These are phyloP conservation scores for Stichopus horrens DNA, from an alignment of 53 echinoderm and acorn worm genomes.

Conservation along the genomic window DNA sequence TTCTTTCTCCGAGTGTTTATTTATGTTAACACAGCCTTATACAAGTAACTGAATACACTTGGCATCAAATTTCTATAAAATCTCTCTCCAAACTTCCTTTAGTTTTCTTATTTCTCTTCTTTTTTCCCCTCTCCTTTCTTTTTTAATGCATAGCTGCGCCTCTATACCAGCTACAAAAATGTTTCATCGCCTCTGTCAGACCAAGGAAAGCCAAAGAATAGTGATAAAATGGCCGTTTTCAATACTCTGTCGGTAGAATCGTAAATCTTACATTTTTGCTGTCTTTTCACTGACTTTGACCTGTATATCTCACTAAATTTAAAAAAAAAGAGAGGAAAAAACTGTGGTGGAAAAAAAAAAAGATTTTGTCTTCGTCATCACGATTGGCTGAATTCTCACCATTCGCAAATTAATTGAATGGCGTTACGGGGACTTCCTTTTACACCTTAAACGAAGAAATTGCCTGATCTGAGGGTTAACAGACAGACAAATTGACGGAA, in stretches of 20 bases:
- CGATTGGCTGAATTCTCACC: too few relatives aligned
- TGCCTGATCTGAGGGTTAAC: too few relatives aligned
- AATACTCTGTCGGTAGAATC: neutral
- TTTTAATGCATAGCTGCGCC: neutral
- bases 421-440: too few relatives aligned
- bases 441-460: too few relatives aligned
- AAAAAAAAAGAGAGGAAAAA: too few relatives aligned
- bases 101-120: neutral
- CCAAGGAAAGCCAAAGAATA: neutral
- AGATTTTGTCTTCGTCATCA: too few relatives aligned
- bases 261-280: neutral
- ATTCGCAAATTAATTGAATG: too few relatives aligned
- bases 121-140: neutral
- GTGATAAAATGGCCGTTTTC: constrained; percentile 28
- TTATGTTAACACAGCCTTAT: constrained; percentile 29
- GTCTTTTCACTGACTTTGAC: neutral
- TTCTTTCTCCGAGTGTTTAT: constrained; percentile 1
- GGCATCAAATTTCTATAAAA: neutral
- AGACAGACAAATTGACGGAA: too few relatives aligned
- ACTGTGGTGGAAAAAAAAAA: too few relatives aligned
- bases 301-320: constrained; percentile 19
- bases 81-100: neutral
- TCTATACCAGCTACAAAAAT: constrained; percentile 9
- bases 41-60: constrained; percentile 32
- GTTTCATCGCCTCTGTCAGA: constrained; percentile 1